phyloP scores from a whole-genome alignment of 2,113 vertebrate genomes.

The Erythrolamprus reginae region DNA sequence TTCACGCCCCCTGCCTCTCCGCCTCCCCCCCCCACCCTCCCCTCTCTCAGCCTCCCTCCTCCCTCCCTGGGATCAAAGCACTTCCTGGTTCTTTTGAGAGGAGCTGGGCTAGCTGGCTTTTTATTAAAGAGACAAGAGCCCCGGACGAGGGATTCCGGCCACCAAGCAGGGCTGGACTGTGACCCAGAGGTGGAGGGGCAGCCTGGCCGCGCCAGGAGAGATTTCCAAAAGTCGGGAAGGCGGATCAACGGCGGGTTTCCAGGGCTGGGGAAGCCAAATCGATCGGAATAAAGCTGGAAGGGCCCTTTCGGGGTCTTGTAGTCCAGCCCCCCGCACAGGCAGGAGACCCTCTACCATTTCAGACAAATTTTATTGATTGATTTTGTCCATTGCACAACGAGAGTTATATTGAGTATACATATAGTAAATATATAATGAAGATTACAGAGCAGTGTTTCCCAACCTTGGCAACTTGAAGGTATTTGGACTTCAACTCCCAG shows the following conservation, averaged over 20 bases:
- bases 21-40: slow-evolving; percentile 38
- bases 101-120: neutral
- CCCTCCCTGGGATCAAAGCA: slow-evolving; percentile 51
- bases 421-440: no score
- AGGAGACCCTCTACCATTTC: no score
- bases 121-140: slow-evolving; percentile 35
- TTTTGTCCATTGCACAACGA: no score
- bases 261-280: neutral
- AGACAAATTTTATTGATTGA: no score
- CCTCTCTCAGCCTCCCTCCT: slow-evolving; percentile 28
- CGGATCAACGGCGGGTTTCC: no score
- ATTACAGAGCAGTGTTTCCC: no score
- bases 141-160: slow-evolving; percentile 28
- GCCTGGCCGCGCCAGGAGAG: no score
- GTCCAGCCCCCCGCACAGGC: neutral
- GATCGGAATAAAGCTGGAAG: no score
- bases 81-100: slow-evolving; percentile 10
- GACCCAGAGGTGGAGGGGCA: neutral
- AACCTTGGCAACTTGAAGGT: no score
- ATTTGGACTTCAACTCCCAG: no score
- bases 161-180: neutral
- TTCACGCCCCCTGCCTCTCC: slow-evolving; percentile 58
- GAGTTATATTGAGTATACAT: no score
- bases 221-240: neutral
- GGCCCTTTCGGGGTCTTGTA: no score